These are phyloP conservation scores for Anableps anableps DNA, from an alignment of 2,797 vertebrate genomes.

Conservation along the genomic window DNA sequence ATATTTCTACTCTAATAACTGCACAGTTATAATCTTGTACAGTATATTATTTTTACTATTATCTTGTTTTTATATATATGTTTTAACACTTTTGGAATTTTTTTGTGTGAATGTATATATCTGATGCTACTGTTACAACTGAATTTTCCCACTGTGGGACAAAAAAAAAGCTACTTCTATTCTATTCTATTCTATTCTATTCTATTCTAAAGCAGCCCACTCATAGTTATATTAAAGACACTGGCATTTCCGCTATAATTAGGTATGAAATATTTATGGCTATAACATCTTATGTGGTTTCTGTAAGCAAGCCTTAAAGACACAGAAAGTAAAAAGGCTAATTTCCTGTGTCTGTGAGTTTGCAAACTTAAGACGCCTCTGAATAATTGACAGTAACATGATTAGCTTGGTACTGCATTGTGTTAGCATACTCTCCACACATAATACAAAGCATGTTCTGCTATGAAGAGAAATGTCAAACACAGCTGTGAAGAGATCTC, in stretches of 20 bases:
- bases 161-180: too few relatives aligned
- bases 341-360: slow-evolving; percentile 60
- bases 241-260: slow-evolving; percentile 78
- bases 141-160: too few relatives aligned
- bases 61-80: too few relatives aligned
- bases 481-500: slow-evolving; percentile 42
- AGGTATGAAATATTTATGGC: slow-evolving; percentile 83
- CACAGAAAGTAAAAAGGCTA: slow-evolving; percentile 56
- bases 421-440: slow-evolving; percentile 67
- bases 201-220: slow-evolving; percentile 23
- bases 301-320: slow-evolving; percentile 62
- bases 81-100: too few relatives aligned
- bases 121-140: too few relatives aligned
- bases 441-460: slow-evolving; percentile 61
- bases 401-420: slow-evolving; percentile 72
- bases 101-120: too few relatives aligned
- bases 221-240: slow-evolving; percentile 74
- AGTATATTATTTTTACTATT: too few relatives aligned
- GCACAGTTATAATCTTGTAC: too few relatives aligned
- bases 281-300: slow-evolving; percentile 71
- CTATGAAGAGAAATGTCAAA: slow-evolving; percentile 64
- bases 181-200: too few relatives aligned
- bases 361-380: slow-evolving; percentile 67
- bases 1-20: too few relatives aligned
- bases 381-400: slow-evolving; percentile 82